Evolutionary conservation across 2,888 invertebrate genomes (phyloP), one percentile per base, ranked within the genome.

Genomic region (Matsumyia berberina): DNA sequence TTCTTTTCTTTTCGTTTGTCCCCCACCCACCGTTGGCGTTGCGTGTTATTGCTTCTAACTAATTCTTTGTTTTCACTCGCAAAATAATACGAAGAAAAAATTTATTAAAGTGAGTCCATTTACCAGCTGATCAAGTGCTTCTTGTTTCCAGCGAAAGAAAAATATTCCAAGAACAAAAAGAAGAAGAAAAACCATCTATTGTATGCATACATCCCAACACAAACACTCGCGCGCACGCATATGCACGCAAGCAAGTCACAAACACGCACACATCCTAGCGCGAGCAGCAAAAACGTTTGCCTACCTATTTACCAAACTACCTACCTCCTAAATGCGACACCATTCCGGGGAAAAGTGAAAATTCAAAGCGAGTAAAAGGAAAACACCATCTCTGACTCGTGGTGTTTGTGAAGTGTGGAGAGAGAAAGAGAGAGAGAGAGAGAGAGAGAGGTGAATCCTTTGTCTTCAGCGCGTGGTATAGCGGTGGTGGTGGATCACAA

Each of bases 291-390:
- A 19, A 67, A 64, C 78, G 67, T 78, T 78, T 80, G 53, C 80
- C 79, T 79, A 64, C 67, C 62, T 79, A 78, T 70, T 78, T 62
- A 49, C 53, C 78, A 37, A 79, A 79, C 79, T 70, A 74, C 74
- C 77, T 81, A 72, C 77, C 79, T 78, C 58, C 64, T 64, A 79
- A 85, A 79, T 85, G 85, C 85, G 85, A 79, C 80, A 85, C 74
- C 69, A 70, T 80, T 85, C 85, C 44, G 79, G 42, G 74, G 69
- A 85, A 85, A 85, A 85, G 85, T 85, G 85, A 85, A 85, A 85
- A 85, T 85, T 85, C 79, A 79, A 83, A 83, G 69, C 69, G 49
- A 58, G 35, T 44, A 79, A 74, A 73, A 79, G 64, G 69, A 74
- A 85, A 85, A 85, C 53, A 74, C 70, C 74, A 70, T 66, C 64